Percentiles rank a stretch among this genome's conserved stretches.
Conservation (phyloP, 2,113 vertebrate genomes). For the Sebastes schlegelii region DNA sequence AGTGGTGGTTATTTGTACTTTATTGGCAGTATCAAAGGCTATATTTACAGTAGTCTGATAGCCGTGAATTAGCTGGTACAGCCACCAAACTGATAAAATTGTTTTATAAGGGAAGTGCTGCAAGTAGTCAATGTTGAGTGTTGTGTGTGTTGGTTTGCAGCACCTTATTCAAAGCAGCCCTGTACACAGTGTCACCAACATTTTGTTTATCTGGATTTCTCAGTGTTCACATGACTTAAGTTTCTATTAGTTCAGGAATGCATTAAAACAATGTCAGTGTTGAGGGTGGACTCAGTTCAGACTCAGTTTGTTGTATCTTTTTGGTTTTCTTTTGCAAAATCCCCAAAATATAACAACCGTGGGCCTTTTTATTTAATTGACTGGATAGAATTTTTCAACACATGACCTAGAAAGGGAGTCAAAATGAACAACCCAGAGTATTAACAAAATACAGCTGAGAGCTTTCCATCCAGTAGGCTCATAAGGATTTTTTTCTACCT, state of each 20-base stretch:
- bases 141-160: background rate
- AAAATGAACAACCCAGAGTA: background rate
- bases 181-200: background rate
- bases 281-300: conserved; percentile 8
- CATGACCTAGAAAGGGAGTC: conserved; percentile 12
- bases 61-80: conserved; percentile 6
- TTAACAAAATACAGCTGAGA: background rate
- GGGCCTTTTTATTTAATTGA: background rate
- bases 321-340: background rate
- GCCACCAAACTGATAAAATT: conserved; percentile 27
- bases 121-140: background rate
- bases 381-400: background rate
- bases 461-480: background rate
- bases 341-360: background rate
- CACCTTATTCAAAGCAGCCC: conserved; percentile 45
- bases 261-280: conserved; percentile 21
- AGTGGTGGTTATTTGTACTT: background rate
- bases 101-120: conserved; percentile 6
- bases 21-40: conserved; percentile 18
- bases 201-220: conserved; percentile 33
- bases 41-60: conserved; percentile 38
- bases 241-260: conserved; percentile 35
- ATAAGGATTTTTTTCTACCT: background rate
- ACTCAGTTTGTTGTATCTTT: background rate
- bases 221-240: conserved; percentile 46